phyloP scores from a whole-genome alignment of 1,140 invertebrate genomes.

The Brachionus calyciflorus region DNA sequence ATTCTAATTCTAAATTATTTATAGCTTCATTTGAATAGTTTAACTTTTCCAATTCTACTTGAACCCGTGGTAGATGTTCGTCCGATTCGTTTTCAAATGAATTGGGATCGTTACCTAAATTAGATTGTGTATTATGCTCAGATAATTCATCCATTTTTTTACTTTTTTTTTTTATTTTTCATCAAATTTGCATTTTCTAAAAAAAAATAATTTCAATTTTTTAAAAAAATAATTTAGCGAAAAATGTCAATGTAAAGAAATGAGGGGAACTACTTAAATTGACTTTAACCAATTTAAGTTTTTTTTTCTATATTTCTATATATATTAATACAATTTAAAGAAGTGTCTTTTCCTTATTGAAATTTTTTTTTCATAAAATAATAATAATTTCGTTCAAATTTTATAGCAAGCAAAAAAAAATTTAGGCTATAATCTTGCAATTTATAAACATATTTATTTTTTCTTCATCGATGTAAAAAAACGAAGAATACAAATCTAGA shows the following conservation, averaged over 20 bases:
- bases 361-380: conserved; percentile 36
- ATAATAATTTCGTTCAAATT: conserved; percentile 29
- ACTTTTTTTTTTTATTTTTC: too few relatives aligned
- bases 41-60: conserved; percentile 37
- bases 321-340: too few relatives aligned
- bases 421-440: conserved; percentile 7
- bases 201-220: too few relatives aligned
- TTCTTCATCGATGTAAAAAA: neutral
- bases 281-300: neutral
- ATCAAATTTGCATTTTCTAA: too few relatives aligned
- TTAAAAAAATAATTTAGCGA: neutral
- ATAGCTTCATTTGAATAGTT: conserved; percentile 43
- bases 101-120: neutral
- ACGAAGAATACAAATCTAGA: neutral
- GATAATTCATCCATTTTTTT: neutral
- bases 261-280: neutral
- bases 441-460: neutral
- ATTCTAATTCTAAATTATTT: conserved; percentile 42
- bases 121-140: neutral
- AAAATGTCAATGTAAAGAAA: neutral
- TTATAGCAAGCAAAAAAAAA: neutral
- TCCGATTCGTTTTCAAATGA: neutral
- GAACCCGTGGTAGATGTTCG: conserved; percentile 31
- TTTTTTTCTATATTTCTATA: neutral
- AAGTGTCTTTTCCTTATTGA: neutral